Conservation (phyloP, 92 coral and sea anemone species). For the Paramuricea clavata region DNA sequence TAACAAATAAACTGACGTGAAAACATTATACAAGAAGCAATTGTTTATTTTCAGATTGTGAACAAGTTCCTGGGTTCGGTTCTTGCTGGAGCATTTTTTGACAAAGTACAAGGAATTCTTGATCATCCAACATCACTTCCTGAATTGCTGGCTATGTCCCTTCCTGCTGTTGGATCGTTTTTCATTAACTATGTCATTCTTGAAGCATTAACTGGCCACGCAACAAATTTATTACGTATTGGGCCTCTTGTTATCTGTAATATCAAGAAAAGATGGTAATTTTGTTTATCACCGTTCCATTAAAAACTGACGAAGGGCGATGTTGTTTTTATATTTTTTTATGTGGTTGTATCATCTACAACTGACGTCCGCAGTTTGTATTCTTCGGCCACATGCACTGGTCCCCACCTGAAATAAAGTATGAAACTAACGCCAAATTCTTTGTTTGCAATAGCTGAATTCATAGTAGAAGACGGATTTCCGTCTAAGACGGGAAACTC, state of each 20-base stretch:
- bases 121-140: constrained; percentile 78
- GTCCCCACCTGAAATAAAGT: too few relatives aligned
- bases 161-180: constrained; percentile 88
- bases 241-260: constrained; percentile 78
- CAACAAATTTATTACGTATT: constrained; percentile 77
- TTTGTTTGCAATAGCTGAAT: too few relatives aligned
- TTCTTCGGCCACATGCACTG: too few relatives aligned
- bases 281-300: constrained; percentile 68
- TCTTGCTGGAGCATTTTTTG: constrained; percentile 77
- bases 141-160: constrained; percentile 75
- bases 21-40: not conserved
- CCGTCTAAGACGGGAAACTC: too few relatives aligned
- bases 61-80: constrained; percentile 88
- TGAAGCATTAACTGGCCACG: constrained; percentile 73
- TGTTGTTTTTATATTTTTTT: too few relatives aligned
- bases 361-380: too few relatives aligned
- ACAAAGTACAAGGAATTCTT: constrained; percentile 60
- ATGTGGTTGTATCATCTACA: too few relatives aligned
- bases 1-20: too few relatives aligned
- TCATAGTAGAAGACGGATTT: too few relatives aligned
- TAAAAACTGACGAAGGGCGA: constrained; percentile 72
- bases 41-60: constrained; percentile 67
- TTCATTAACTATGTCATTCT: constrained; percentile 84
- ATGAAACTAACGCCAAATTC: too few relatives aligned
- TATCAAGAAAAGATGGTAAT: constrained; percentile 79